Percentiles rank a stretch among this genome's conserved stretches.
Conservation (phyloP, 1,140 invertebrate genomes). For the Lamellibrachia luymesi region DNA sequence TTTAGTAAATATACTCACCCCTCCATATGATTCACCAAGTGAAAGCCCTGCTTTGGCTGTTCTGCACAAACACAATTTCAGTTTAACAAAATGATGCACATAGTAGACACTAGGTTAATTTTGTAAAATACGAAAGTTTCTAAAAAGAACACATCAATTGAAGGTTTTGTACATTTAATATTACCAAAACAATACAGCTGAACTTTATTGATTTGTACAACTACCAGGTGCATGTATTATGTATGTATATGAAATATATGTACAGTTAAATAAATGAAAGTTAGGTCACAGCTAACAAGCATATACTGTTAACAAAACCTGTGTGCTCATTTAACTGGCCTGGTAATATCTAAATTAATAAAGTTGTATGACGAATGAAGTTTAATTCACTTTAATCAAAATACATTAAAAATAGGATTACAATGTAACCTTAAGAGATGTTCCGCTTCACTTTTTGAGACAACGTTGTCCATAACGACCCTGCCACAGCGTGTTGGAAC, state of each 20-base stretch:
- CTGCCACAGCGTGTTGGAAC: conserved; percentile 74
- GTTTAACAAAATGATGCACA: conserved; percentile 18
- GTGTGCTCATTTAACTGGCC: neutral
- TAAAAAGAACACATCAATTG: neutral
- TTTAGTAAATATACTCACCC: conserved; percentile 32
- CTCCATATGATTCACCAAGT: conserved; percentile 41
- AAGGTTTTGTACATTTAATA: no score
- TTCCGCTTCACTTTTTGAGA: conserved; percentile 68
- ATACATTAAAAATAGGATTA: neutral
- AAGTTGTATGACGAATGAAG: neutral
- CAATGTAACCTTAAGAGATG: conserved; percentile 56
- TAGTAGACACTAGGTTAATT: conserved; percentile 5
- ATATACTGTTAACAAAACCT: neutral
- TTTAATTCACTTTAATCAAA: neutral
- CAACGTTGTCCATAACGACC: conserved; percentile 72
- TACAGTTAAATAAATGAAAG: no score
- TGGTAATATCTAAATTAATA: conserved; percentile 3
- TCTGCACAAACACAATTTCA: conserved; percentile 22
- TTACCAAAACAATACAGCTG: no score
- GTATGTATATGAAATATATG: no score
- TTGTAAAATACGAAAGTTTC: neutral
- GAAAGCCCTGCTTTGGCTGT: conserved; percentile 40
- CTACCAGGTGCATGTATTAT: no score
- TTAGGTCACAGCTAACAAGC: neutral
- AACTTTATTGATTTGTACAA: no score